Percentiles rank a stretch among this genome's conserved stretches.
phyloP scores from a whole-genome alignment of 2,797 vertebrate species.

The Sylvilagus floridanus region DNA sequence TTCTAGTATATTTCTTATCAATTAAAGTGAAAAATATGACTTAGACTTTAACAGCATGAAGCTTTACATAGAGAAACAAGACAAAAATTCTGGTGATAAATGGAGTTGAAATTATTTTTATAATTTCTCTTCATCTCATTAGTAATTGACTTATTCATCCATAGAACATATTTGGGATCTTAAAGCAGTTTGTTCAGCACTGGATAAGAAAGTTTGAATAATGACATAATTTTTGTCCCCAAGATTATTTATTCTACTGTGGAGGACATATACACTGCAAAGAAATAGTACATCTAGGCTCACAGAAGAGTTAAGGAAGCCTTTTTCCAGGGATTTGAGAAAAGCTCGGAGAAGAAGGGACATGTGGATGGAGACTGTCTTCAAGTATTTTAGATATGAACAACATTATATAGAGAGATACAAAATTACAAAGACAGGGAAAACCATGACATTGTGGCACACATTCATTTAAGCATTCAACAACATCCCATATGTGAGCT shows the following conservation, averaged over 20 bases:
- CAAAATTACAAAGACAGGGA: slow-evolving; percentile 39
- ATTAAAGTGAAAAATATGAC: slow-evolving; percentile 53
- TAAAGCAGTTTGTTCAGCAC: not conserved
- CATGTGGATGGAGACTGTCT: not conserved
- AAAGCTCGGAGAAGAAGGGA: not conserved
- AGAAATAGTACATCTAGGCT: not conserved
- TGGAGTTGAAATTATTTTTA: slow-evolving; percentile 39
- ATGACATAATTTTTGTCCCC: slow-evolving; percentile 10
- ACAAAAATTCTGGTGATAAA: not conserved
- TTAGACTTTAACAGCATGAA: slow-evolving; percentile 12
- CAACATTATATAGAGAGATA: not conserved
- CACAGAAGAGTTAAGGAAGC: not conserved
- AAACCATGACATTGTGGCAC: not conserved
- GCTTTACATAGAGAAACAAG: slow-evolving; percentile 17
- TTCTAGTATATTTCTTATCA: slow-evolving; percentile 5
- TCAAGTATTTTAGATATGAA: slow-evolving; percentile 49
- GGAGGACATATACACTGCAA: not conserved
- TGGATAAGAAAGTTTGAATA: slow-evolving; percentile 24
- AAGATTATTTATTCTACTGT: not conserved
- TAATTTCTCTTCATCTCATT: slow-evolving; percentile 3
- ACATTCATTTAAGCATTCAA: not conserved
- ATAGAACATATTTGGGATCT: not conserved
- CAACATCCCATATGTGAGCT: not conserved
- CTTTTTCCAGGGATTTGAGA: not conserved
- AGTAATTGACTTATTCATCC: slow-evolving; percentile 19